phyloP scores from a whole-genome alignment of 1,140 invertebrate genomes.

The Parapsyche elsis region DNA sequence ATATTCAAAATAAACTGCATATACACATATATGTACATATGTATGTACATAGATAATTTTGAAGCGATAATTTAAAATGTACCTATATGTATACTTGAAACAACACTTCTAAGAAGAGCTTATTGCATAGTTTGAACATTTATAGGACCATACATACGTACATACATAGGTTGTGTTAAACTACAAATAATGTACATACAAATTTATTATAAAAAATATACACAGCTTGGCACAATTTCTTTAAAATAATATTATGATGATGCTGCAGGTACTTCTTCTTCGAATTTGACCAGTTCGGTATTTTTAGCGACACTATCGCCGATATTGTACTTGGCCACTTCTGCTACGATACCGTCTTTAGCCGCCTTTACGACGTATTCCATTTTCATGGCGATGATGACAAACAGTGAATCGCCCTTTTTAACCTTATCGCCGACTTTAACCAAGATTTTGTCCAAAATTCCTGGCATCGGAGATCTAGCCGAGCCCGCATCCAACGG shows the following conservation, averaged over 20 bases:
- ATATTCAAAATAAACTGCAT: background rate
- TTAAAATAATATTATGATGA: no score
- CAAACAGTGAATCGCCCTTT: conserved; percentile 85
- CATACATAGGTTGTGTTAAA: background rate
- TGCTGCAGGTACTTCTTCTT: conserved; percentile 58
- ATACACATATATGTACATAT: background rate
- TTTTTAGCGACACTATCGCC: conserved; percentile 90
- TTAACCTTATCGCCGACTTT: conserved; percentile 81
- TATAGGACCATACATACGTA: no score
- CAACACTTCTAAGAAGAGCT: no score
- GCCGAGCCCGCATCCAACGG: conserved; percentile 66
- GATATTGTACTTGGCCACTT: conserved; percentile 73
- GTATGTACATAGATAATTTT: background rate
- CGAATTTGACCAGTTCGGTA: conserved; percentile 68
- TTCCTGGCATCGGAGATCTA: conserved; percentile 94
- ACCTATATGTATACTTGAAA: no score
- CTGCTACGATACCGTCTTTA: conserved; percentile 78
- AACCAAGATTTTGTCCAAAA: conserved; percentile 92
- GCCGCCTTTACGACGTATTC: conserved; percentile 92
- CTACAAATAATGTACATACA: background rate
- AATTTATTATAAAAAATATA: background rate
- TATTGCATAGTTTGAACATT: no score
- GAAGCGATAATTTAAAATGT: no score
- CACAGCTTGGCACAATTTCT: no score
- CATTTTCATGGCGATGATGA: conserved; percentile 99